Conservation (phyloP, 2,888 invertebrate species). For the Tetranychus piercei region DNA sequence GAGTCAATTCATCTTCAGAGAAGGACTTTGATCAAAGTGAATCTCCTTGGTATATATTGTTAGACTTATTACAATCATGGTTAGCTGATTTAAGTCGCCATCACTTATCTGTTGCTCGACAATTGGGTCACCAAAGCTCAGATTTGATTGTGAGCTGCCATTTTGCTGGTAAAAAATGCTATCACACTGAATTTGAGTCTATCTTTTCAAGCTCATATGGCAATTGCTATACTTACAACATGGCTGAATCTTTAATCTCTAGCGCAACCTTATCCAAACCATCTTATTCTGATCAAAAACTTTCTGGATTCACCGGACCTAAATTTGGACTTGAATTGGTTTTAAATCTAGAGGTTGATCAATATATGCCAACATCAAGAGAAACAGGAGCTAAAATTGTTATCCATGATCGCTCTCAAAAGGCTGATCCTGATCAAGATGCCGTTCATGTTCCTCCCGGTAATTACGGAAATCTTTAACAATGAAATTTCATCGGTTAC, state of each 20-base stretch:
- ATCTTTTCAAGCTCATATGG: constrained; percentile 21
- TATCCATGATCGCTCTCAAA: constrained; percentile 4
- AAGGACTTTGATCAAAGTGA: not conserved
- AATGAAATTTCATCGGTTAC: not conserved
- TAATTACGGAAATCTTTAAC: not conserved
- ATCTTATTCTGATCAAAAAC: not conserved
- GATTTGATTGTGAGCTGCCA: constrained; percentile 19
- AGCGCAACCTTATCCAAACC: not conserved
- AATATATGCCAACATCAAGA: constrained; percentile 24
- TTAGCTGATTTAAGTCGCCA: constrained; percentile 20
- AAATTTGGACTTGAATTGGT: constrained; percentile 22
- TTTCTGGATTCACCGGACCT: constrained; percentile 20
- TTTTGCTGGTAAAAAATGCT: constrained; percentile 17
- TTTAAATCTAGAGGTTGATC: constrained; percentile 21
- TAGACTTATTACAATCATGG: constrained; percentile 19
- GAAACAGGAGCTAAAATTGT: constrained; percentile 23
- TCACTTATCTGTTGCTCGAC: constrained; percentile 16
- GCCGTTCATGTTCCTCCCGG: constrained; percentile 23
- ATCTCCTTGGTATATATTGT: constrained; percentile 19
- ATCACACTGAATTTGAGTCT: constrained; percentile 15
- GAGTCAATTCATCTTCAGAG: not conserved
- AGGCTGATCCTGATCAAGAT: constrained; percentile 23
- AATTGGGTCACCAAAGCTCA: constrained; percentile 16
- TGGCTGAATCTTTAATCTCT: not conserved
- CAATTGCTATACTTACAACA: constrained; percentile 22